phyloP scores from a whole-genome alignment of 2,888 invertebrate genomes.

The Microchrysa polita region DNA sequence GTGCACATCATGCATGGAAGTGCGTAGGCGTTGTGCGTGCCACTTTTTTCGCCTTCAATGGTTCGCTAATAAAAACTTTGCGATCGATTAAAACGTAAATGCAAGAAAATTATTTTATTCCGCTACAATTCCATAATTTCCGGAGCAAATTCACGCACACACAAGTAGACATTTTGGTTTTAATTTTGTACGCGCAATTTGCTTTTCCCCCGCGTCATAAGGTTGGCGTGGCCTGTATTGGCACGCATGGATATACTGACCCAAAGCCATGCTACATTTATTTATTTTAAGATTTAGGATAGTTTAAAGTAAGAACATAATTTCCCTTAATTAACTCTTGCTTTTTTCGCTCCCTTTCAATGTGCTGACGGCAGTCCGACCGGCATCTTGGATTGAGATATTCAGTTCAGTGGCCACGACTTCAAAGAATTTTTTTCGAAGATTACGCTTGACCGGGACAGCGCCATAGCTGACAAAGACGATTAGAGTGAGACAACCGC shows the following conservation, averaged over 20 bases:
- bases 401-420: slow-evolving; percentile 17
- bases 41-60: no score
- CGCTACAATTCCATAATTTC: no score
- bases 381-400: slow-evolving; percentile 20
- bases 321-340: slow-evolving; percentile 10
- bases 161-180: slow-evolving; percentile 40
- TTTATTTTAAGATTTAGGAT: no score
- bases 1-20: no score
- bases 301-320: neutral
- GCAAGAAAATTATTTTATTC: no score
- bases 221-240: no score
- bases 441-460: neutral
- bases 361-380: neutral
- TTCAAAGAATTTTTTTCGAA: neutral
- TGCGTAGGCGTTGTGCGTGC: no score
- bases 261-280: no score
- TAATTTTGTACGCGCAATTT: neutral
- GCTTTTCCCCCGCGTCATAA: slow-evolving; percentile 6
- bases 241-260: slow-evolving; percentile 26
- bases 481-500: no score
- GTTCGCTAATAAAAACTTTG: no score
- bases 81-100: slow-evolving; percentile 12
- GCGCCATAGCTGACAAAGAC: neutral
- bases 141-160: no score
- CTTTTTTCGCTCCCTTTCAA: slow-evolving; percentile 14